phyloP scores from a whole-genome alignment of 2,113 vertebrate genomes.

The Myodes glareolus region DNA sequence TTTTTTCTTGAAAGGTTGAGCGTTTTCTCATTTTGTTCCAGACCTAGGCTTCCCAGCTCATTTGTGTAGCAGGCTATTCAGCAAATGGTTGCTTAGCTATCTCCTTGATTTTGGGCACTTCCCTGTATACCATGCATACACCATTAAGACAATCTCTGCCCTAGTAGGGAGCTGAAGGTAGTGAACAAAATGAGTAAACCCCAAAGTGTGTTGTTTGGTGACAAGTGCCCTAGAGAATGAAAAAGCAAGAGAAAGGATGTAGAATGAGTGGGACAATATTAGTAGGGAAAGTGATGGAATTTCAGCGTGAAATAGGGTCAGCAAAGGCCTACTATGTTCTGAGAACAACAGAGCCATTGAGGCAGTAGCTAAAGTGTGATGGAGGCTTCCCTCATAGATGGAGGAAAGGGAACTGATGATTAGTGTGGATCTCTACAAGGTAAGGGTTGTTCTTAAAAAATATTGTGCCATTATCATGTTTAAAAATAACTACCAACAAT shows the following conservation, averaged over 20 bases:
- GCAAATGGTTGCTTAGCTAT: conserved; percentile 21
- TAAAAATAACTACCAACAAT: conserved; percentile 37
- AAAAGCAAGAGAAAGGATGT: neutral
- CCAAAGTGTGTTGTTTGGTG: neutral
- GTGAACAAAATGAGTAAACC: conserved; percentile 24
- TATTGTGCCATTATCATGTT: neutral
- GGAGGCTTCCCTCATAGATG: neutral
- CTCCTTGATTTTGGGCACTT: neutral
- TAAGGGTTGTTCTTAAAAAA: neutral
- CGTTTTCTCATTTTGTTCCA: conserved; percentile 14
- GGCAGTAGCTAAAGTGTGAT: neutral
- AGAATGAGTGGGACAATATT: neutral
- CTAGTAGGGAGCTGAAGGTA: neutral
- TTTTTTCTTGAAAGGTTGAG: neutral
- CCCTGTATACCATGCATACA: neutral
- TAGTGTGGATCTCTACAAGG: neutral
- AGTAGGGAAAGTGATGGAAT: neutral
- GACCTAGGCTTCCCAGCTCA: conserved; percentile 20
- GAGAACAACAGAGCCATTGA: neutral
- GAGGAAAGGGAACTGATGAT: conserved; percentile 10
- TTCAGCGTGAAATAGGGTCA: neutral
- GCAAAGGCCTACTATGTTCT: conserved; percentile 41
- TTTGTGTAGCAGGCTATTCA: conserved; percentile 6
- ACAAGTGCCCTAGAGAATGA: conserved; percentile 9
- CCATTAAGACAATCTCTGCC: conserved; percentile 31